Evolutionary conservation across 1,140 invertebrate genomes (phyloP).

Genomic region (Ooceraea biroi): DNA sequence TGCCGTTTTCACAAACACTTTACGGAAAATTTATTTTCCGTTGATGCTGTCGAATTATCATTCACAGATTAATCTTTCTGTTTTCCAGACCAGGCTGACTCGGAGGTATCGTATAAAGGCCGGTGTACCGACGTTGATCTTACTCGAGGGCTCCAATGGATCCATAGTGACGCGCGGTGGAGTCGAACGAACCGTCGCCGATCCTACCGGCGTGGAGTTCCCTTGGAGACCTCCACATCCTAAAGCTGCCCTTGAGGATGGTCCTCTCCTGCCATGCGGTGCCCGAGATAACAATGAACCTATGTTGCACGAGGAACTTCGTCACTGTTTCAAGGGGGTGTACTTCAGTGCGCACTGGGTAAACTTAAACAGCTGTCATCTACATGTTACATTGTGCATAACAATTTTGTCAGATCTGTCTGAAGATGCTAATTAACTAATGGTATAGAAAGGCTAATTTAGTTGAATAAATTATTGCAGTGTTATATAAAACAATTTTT

Average conservation of each 20-base stretch:
- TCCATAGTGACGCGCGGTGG: constrained; percentile 89
- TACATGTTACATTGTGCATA: constrained; percentile 2
- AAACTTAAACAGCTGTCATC: constrained; percentile 47
- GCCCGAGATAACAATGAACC: constrained; percentile 85
- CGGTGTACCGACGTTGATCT: constrained; percentile 91
- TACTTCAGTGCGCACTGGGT: constrained; percentile 96
- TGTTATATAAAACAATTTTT: not conserved
- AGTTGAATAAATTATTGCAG: too few species aligned
- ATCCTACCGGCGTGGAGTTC: constrained; percentile 89
- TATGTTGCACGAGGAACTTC: constrained; percentile 87
- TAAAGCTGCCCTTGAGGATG: constrained; percentile 87
- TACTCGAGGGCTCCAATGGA: constrained; percentile 89
- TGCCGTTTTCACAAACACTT: not conserved
- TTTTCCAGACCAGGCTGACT: constrained; percentile 89
- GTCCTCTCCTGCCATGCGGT: constrained; percentile 88
- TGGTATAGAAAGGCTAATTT: too few species aligned
- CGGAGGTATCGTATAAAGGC: constrained; percentile 91
- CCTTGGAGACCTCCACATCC: constrained; percentile 91
- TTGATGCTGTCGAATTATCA: not conserved
- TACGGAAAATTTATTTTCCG: constrained; percentile 12
- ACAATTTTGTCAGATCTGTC: not conserved
- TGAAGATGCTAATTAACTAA: too few species aligned
- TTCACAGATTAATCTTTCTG: constrained; percentile 48
- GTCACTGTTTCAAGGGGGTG: constrained; percentile 90
- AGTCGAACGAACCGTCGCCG: constrained; percentile 89